A percentile compares a stretch with the other conserved stretches of the same genome.
phyloP scores from a whole-genome alignment of 1,140 invertebrate genomes.

The Chironomus striatipennis region DNA sequence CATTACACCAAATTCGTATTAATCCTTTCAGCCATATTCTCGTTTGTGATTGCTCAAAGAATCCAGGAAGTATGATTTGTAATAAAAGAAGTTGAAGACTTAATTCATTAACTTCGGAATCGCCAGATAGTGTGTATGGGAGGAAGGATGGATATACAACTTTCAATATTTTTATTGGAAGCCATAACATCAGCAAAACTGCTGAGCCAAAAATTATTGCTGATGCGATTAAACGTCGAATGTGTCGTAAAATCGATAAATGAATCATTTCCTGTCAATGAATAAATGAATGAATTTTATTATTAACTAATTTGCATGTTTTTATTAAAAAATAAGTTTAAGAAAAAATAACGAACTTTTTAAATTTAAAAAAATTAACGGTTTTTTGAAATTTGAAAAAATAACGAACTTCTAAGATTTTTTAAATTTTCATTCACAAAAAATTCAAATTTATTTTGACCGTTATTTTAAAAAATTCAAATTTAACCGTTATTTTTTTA shows the following conservation, averaged over 20 bases:
- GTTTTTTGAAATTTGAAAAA: too few relatives aligned
- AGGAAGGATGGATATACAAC: conserved; percentile 76
- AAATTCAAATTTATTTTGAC: too few relatives aligned
- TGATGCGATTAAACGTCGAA: conserved; percentile 81
- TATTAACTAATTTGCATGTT: conserved; percentile 19
- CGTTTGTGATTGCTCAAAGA: conserved; percentile 93
- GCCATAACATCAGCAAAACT: conserved; percentile 91
- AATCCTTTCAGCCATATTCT: conserved; percentile 84
- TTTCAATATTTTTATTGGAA: conserved; percentile 85
- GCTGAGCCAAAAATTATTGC: conserved; percentile 94
- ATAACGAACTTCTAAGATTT: too few relatives aligned
- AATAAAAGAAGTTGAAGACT: conserved; percentile 87
- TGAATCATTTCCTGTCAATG: conserved; percentile 88
- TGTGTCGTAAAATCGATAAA: conserved; percentile 82
- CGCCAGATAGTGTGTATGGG: conserved; percentile 81
- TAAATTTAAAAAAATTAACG: too few relatives aligned
- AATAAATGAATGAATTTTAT: conserved; percentile 26
- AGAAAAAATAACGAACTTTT: too few relatives aligned
- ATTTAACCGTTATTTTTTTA: too few relatives aligned
- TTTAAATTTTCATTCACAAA: too few relatives aligned
- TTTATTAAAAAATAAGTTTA: too few relatives aligned
- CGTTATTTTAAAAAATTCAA: too few relatives aligned
- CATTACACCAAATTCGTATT: conserved; percentile 80
- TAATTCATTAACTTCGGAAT: conserved; percentile 81
- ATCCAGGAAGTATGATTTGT: conserved; percentile 90